Evolutionary conservation across 2,113 vertebrate genomes (phyloP).

Genomic region (Oreotrochilus melanogaster): DNA sequence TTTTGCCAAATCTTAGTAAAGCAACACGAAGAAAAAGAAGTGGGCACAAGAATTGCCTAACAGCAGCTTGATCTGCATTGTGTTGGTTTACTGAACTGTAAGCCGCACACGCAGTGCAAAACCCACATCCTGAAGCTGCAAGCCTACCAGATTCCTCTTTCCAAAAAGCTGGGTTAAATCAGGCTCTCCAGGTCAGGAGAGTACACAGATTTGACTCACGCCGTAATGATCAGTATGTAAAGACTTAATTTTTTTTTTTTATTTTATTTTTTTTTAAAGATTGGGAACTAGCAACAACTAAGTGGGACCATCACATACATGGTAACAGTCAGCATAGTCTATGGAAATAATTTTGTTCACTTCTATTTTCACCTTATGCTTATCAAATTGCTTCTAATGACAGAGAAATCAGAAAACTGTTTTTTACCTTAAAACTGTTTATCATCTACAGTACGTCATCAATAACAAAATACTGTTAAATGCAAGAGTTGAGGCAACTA

Average conservation of each 20-base stretch:
- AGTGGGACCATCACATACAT: neutral
- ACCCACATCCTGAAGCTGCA: neutral
- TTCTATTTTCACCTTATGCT: neutral
- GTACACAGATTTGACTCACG: neutral
- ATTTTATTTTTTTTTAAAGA: neutral
- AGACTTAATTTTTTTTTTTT: neutral
- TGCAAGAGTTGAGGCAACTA: neutral
- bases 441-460: neutral
- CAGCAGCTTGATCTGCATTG: neutral
- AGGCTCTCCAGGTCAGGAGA: neutral
- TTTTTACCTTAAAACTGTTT: neutral
- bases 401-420: neutral
- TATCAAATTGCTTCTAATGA: neutral
- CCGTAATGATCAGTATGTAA: neutral
- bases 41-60: neutral
- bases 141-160: neutral
- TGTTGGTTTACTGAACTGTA: neutral
- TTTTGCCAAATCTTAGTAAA: neutral
- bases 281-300: neutral
- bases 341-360: neutral
- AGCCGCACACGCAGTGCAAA: neutral
- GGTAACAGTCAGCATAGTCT: neutral
- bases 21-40: neutral
- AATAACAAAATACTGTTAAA: neutral
- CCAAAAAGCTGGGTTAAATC: neutral